A percentile compares a stretch with the other conserved stretches of the same genome.
These are phyloP conservation scores for Pollenia angustigena DNA, from an alignment of 2,888 invertebrate genomes.

Conservation along the genomic window DNA sequence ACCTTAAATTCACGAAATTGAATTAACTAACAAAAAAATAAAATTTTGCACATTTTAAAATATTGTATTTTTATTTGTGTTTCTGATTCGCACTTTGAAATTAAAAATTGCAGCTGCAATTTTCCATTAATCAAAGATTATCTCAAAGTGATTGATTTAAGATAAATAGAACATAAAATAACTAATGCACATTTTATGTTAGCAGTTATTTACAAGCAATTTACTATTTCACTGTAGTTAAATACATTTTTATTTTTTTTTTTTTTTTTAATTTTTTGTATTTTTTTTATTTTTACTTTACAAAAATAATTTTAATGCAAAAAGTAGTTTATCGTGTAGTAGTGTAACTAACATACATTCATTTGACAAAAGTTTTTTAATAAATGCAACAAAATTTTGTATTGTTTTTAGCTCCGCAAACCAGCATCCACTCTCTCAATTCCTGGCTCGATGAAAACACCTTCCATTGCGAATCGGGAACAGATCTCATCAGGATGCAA, in stretches of 20 bases:
- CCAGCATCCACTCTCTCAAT: conserved; percentile 98
- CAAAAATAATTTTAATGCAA: neutral
- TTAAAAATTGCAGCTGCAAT: neutral
- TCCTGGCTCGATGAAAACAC: conserved; percentile 95
- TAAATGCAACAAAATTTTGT: neutral
- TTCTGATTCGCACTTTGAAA: too few species aligned
- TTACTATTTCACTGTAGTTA: neutral
- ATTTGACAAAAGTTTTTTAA: neutral
- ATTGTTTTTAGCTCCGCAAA: conserved; percentile 92
- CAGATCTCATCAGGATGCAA: conserved; percentile 86
- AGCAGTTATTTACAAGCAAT: neutral
- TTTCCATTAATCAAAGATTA: neutral
- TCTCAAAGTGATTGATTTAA: neutral
- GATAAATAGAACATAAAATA: neutral
- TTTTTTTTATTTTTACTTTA: neutral
- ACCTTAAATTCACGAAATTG: too few species aligned
- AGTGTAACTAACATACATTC: neutral
- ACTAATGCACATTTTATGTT: conserved; percentile 5
- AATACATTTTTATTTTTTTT: neutral
- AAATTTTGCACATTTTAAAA: too few species aligned
- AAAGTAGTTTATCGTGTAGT: conserved; percentile 13
- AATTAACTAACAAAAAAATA: too few species aligned
- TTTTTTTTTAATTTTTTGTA: neutral
- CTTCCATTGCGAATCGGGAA: conserved; percentile 86
- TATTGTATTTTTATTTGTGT: too few species aligned